phyloP scores from a whole-genome alignment of 1,140 invertebrate species.

The Lycorma delicatula region DNA sequence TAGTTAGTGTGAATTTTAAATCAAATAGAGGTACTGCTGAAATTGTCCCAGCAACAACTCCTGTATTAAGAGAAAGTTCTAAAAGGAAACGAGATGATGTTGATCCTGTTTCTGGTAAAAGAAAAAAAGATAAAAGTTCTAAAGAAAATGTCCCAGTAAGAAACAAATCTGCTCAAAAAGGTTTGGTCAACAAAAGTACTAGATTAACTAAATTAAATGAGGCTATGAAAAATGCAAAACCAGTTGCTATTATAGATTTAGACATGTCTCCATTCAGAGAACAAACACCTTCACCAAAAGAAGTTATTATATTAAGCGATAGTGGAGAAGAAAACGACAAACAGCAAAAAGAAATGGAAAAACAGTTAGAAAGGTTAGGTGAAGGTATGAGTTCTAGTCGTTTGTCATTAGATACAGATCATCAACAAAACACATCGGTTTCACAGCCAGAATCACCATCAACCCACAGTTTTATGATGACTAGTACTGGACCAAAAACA shows the following conservation, averaged over 20 bases:
- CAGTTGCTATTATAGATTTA: constrained; percentile 75
- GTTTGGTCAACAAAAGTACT: constrained; percentile 16
- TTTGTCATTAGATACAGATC: too few relatives aligned
- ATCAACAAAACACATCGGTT: constrained; percentile 4
- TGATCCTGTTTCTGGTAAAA: constrained; percentile 31
- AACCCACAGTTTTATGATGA: constrained; percentile 19
- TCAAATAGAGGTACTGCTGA: constrained; percentile 41
- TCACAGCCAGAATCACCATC: constrained; percentile 22
- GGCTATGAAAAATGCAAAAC: constrained; percentile 41
- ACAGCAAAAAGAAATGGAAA: constrained; percentile 12
- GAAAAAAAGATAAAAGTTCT: constrained; percentile 32
- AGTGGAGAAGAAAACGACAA: constrained; percentile 55
- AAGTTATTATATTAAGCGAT: constrained; percentile 72
- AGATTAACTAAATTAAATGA: constrained; percentile 19
- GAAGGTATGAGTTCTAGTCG: too few relatives aligned
- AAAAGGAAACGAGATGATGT: constrained; percentile 37
- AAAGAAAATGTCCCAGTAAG: constrained; percentile 34
- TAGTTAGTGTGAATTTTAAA: constrained; percentile 82
- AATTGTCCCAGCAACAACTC: constrained; percentile 13
- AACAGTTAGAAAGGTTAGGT: constrained; percentile 12
- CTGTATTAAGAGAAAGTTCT: constrained; percentile 35
- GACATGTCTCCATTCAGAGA: constrained; percentile 75
- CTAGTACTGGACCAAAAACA: constrained; percentile 54
- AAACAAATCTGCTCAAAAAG: constrained; percentile 4
- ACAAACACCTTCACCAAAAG: constrained; percentile 63